A percentile compares a stretch with the other conserved stretches of the same genome.
Evolutionary conservation across 2,797 vertebrate species (phyloP).

Genomic region (Anomalospiza imberbis): DNA sequence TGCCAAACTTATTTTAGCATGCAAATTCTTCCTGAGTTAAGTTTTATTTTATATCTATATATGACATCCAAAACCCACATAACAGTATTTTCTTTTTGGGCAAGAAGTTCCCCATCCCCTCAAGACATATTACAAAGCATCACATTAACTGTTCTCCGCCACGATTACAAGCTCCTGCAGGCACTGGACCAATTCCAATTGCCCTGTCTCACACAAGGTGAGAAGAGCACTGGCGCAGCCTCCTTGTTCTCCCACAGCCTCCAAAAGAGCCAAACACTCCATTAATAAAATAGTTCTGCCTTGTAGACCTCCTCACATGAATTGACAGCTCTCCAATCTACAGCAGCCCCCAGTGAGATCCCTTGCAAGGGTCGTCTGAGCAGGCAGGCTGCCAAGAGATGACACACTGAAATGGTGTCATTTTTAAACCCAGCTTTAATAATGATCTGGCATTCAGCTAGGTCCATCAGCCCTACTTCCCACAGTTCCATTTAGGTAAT

Average conservation of each 20-base stretch:
- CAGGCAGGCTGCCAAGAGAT: not conserved
- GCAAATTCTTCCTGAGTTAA: not conserved
- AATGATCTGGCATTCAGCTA: not conserved
- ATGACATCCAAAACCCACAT: not conserved
- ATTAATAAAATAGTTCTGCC: constrained; percentile 35
- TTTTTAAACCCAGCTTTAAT: constrained; percentile 7
- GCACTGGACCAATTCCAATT: not conserved
- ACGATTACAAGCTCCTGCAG: not conserved
- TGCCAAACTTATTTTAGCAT: not conserved
- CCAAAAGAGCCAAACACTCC: constrained; percentile 3
- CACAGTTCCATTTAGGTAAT: constrained; percentile 1
- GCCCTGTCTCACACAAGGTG: not conserved
- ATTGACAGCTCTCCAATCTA: not conserved
- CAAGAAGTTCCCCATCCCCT: not conserved
- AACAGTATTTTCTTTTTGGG: not conserved
- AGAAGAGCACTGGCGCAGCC: not conserved
- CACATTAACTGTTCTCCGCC: not conserved
- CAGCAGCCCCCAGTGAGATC: not conserved
- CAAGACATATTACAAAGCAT: not conserved
- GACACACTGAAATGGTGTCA: not conserved
- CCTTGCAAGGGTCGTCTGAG: not conserved
- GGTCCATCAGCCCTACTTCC: not conserved
- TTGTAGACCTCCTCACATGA: not conserved
- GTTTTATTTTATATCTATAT: not conserved
- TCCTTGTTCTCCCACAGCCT: not conserved